Evolutionary conservation across 2,888 invertebrate species (phyloP).

Genomic region (Plusia festucae): DNA sequence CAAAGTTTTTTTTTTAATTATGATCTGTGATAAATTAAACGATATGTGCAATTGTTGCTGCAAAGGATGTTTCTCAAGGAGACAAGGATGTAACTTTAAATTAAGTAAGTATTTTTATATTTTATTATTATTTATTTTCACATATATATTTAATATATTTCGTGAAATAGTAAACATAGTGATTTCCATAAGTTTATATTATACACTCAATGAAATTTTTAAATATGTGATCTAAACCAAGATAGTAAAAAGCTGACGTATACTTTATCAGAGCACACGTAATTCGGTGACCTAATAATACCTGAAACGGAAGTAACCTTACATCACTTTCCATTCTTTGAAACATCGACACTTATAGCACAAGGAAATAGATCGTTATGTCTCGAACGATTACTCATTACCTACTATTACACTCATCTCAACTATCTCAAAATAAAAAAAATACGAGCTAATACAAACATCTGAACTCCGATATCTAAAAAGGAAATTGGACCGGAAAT

Average conservation of each 20-base stretch:
- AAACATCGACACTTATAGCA: slow-evolving; percentile 50
- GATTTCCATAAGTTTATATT: too few relatives aligned
- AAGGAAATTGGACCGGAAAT: slow-evolving; percentile 18
- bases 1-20: slow-evolving; percentile 66
- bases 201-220: slow-evolving; percentile 36
- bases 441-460: not conserved
- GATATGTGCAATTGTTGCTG: slow-evolving; percentile 72
- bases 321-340: slow-evolving; percentile 51
- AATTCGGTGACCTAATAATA: slow-evolving; percentile 54
- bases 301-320: slow-evolving; percentile 29
- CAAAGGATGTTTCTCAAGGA: slow-evolving; percentile 74
- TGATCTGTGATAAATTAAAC: slow-evolving; percentile 80
- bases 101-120: slow-evolving; percentile 69
- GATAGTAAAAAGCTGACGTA: slow-evolving; percentile 10
- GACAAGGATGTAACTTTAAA: slow-evolving; percentile 65
- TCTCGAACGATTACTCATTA: slow-evolving; percentile 50
- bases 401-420: slow-evolving; percentile 39
- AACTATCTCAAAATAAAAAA: slow-evolving; percentile 16
- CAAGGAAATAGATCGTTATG: slow-evolving; percentile 43
- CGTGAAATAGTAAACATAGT: not conserved
- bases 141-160: not conserved
- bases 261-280: slow-evolving; percentile 22
- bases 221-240: slow-evolving; percentile 31
- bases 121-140: slow-evolving; percentile 13
- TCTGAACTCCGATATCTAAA: slow-evolving; percentile 12